Evolutionary conservation across 2,888 invertebrate species (phyloP), one percentile per base, ranked within the genome.

Genomic region (Timandra comae): DNA sequence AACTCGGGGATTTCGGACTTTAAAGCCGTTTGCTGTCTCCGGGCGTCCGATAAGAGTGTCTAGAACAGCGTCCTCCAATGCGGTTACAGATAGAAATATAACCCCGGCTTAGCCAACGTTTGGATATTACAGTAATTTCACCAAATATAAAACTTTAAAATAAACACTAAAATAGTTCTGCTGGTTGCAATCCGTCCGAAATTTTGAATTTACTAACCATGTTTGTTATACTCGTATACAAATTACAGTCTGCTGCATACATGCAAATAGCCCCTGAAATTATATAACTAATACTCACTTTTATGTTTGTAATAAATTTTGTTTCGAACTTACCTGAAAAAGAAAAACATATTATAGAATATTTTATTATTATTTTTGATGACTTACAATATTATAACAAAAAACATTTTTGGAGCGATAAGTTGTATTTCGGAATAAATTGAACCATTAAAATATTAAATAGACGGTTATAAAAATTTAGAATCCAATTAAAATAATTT

Each of bases 241-340:
- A n/a, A n/a, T n/a, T n/a, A n/a, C n/a, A n/a, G n/a, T n/a, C n/a
- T n/a, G n/a, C n/a, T n/a, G n/a, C n/a, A n/a, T n/a, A n/a, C n/a
- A n/a, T n/a, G n/a, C n/a, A n/a, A n/a, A n/a, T n/a, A n/a, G n/a
- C n/a, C n/a, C n/a, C n/a, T n/a, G n/a, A n/a, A n/a, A n/a, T n/a
- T n/a, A n/a, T n/a, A n/a, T n/a, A n/a, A n/a, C n/a, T 24, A 33
- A 6, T 27, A 49, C 39, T 46, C 35, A 50, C 49, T 33, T 27
- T 34, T 8, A 7, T n/a, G 16, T 19, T 28, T 13, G 12, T 13
- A 35, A 43, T 11, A 8, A 30, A 38, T 10, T 35, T 12, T 16
- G 24, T 33, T 38, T 16, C 30, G 31, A 38, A 43, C 71, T 64
- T 74, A 74, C 73, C 74, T 74, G 68, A 19, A 68, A 69, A 51